phyloP scores from a whole-genome alignment of 1,140 invertebrate genomes.

The Nilaparvata lugens region DNA sequence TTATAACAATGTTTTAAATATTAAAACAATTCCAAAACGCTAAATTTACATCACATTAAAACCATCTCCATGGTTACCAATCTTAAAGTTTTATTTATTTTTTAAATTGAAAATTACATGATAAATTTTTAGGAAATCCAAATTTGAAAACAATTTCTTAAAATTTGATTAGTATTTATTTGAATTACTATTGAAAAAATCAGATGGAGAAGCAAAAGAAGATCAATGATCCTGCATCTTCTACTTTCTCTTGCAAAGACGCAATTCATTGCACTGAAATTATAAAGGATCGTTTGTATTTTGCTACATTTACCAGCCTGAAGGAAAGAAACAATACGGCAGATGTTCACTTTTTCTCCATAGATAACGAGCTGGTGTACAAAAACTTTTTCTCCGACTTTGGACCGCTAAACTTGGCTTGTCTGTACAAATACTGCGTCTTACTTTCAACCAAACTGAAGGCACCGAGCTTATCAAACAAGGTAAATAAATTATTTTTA shows the following conservation, averaged over 20 bases:
- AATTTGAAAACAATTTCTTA: too few relatives aligned
- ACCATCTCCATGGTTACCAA: too few relatives aligned
- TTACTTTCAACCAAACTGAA: constrained; percentile 37
- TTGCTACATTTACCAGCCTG: not conserved
- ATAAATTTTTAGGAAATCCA: too few relatives aligned
- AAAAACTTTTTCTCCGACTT: constrained; percentile 96
- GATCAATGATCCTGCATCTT: too few relatives aligned
- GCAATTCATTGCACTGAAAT: not conserved
- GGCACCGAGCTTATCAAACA: not conserved
- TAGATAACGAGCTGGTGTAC: constrained; percentile 87
- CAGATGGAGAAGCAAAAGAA: too few relatives aligned
- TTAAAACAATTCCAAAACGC: too few relatives aligned
- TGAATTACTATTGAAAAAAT: too few relatives aligned
- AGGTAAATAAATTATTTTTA: not conserved
- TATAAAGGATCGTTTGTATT: not conserved
- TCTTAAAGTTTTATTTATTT: too few relatives aligned
- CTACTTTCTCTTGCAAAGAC: not conserved
- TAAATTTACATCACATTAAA: too few relatives aligned
- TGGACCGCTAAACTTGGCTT: constrained; percentile 89
- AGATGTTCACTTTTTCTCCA: constrained; percentile 71
- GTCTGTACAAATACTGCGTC: constrained; percentile 78
- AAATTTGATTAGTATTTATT: too few relatives aligned
- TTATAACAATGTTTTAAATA: too few relatives aligned
- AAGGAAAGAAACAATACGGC: not conserved
- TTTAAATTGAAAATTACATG: too few relatives aligned